phyloP scores from a whole-genome alignment of 2,888 invertebrate genomes.

The Apoderus coryli region DNA sequence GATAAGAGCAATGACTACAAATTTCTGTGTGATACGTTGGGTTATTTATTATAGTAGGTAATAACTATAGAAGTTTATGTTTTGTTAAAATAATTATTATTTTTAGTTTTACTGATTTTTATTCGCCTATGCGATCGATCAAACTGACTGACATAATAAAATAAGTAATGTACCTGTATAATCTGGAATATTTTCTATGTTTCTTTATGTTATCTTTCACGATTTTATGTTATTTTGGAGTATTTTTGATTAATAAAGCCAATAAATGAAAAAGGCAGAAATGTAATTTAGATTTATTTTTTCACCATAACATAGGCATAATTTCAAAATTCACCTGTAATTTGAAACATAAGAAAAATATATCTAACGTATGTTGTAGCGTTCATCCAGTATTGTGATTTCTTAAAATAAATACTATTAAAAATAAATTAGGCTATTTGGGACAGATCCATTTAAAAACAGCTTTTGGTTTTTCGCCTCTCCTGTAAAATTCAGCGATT shows the following conservation, averaged over 20 bases:
- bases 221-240: background rate
- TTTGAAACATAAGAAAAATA: constrained; percentile 1
- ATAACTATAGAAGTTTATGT: too few species aligned
- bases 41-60: too few species aligned
- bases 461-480: constrained; percentile 5
- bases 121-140: constrained; percentile 2
- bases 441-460: constrained; percentile 2
- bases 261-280: constrained; percentile 3
- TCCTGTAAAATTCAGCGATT: constrained; percentile 8
- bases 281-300: constrained; percentile 3
- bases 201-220: constrained; percentile 2
- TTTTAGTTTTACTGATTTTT: constrained; percentile 1
- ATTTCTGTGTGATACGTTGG: too few species aligned
- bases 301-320: constrained; percentile 3
- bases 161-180: background rate
- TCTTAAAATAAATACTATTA: background rate
- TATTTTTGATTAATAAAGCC: background rate
- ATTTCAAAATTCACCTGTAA: constrained; percentile 3
- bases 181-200: constrained; percentile 1
- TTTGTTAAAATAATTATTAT: background rate
- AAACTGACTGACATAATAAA: constrained; percentile 1
- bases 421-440: constrained; percentile 1
- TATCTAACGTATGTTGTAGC: constrained; percentile 1
- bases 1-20: constrained; percentile 1
- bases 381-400: background rate